phyloP scores from a whole-genome alignment of 2,113 vertebrate genomes.

The Nicator chloris region DNA sequence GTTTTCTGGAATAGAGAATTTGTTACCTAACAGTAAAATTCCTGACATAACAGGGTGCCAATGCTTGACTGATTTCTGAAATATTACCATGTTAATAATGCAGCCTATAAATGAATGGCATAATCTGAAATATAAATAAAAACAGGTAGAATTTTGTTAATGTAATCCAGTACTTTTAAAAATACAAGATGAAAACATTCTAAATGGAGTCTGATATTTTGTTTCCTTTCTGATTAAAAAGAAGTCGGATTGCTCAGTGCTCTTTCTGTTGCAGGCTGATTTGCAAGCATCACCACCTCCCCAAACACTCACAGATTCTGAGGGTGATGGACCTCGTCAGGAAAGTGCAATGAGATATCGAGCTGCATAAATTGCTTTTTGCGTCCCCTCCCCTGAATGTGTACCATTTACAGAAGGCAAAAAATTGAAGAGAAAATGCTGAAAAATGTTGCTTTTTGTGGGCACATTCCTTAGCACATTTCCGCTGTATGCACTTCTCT shows the following conservation, averaged over 20 bases:
- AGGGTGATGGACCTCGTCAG: slow-evolving; percentile 38
- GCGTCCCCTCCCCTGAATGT: not conserved
- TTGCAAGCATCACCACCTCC: slow-evolving; percentile 47
- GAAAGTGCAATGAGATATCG: not conserved
- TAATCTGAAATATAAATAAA: not conserved
- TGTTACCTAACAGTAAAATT: not conserved
- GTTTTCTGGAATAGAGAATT: not conserved
- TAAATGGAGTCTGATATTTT: not conserved
- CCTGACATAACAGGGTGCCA: not conserved
- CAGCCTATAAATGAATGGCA: not conserved
- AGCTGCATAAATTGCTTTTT: slow-evolving; percentile 43
- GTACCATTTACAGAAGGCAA: slow-evolving; percentile 1
- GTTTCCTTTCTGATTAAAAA: slow-evolving; percentile 8
- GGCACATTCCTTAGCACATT: slow-evolving; percentile 13
- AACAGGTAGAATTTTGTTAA: not conserved
- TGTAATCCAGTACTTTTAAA: not conserved
- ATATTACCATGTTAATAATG: not conserved
- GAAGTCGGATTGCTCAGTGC: not conserved
- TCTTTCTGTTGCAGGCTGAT: slow-evolving; percentile 27
- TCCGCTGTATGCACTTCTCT: not conserved
- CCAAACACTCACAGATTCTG: slow-evolving; percentile 31
- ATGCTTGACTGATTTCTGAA: not conserved
- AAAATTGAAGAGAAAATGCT: slow-evolving; percentile 7
- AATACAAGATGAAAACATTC: not conserved
- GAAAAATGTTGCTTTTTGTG: slow-evolving; percentile 14